These are phyloP conservation scores for Stenchaetothrips biformis DNA, from an alignment of 2,888 invertebrate genomes.

Conservation along the genomic window DNA sequence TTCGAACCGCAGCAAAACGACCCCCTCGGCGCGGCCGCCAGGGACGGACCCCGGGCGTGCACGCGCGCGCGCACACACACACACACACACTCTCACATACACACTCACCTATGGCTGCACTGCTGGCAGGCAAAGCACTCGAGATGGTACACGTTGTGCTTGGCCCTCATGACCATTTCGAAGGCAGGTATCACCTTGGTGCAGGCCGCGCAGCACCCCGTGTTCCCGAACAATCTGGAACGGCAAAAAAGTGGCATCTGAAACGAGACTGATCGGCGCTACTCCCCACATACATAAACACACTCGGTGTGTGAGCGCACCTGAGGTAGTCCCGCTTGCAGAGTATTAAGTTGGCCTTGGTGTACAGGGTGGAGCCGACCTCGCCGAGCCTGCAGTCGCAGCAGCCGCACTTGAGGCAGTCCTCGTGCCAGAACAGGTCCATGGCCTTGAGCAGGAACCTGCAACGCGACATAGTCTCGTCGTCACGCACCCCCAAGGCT, in stretches of 20 bases:
- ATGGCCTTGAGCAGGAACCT: conserved; percentile 81
- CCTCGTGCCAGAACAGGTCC: conserved; percentile 95
- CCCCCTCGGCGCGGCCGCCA: no score
- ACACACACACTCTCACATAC: no score
- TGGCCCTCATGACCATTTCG: conserved; percentile 97
- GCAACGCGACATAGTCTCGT: background rate
- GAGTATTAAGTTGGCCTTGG: conserved; percentile 89
- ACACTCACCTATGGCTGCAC: conserved; percentile 86
- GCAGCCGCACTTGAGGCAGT: conserved; percentile 95
- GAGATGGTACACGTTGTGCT: conserved; percentile 92
- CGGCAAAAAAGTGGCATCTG: conserved; percentile 2
- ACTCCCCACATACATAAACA: background rate
- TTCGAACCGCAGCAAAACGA: background rate
- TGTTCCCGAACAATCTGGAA: conserved; percentile 87
- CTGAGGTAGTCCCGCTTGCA: conserved; percentile 95
- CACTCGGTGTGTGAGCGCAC: conserved; percentile 46
- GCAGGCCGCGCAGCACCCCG: conserved; percentile 94
- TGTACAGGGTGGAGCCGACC: conserved; percentile 91
- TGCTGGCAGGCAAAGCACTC: conserved; percentile 98
- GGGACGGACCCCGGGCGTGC: no score
- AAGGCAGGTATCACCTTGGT: conserved; percentile 96
- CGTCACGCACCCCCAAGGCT: background rate
- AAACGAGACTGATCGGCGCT: background rate
- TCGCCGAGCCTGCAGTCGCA: conserved; percentile 95
- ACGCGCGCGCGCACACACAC: no score